Percentiles rank a stretch among this genome's conserved stretches.
Evolutionary conservation across 2,113 vertebrate species (phyloP).

Genomic region (Stercorarius parasiticus): DNA sequence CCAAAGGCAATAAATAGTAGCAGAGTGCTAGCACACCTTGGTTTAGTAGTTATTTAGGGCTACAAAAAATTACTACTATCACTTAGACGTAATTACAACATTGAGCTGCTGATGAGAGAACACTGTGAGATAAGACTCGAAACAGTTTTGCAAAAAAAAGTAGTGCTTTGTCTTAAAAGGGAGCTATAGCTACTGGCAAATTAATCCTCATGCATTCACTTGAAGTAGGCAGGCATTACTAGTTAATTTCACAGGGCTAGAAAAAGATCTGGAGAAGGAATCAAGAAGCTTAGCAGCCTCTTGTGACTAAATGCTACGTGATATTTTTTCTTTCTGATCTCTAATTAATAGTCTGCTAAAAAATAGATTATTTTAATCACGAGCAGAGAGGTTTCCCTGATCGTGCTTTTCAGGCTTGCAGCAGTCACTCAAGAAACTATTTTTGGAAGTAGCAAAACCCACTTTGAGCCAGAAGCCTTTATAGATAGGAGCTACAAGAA

Average conservation of each 20-base stretch:
- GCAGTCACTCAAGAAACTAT: conserved; percentile 64
- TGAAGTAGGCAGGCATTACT: not conserved
- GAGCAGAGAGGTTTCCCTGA: conserved; percentile 64
- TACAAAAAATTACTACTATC: not conserved
- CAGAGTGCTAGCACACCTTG: not conserved
- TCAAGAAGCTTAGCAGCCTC: conserved; percentile 56
- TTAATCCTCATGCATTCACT: not conserved
- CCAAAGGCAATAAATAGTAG: not conserved
- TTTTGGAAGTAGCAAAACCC: conserved; percentile 62
- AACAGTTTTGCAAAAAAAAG: not conserved
- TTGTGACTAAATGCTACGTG: conserved; percentile 53
- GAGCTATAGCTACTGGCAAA: not conserved
- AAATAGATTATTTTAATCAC: conserved; percentile 66
- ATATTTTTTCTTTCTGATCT: conserved; percentile 54
- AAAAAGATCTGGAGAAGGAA: not conserved
- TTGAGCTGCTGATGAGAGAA: not conserved
- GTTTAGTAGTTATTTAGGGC: not conserved
- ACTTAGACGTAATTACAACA: not conserved
- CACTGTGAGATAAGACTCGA: not conserved
- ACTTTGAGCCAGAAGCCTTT: conserved; percentile 62
- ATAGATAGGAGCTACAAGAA: conserved; percentile 34
- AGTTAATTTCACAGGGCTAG: not conserved
- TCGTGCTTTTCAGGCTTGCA: conserved; percentile 56
- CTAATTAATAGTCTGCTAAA: conserved; percentile 73
- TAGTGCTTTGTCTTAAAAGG: not conserved